Evolutionary conservation across 2,888 invertebrate species (phyloP), one percentile per base, ranked within the genome.

Genomic region (Aricia artaxerxes): DNA sequence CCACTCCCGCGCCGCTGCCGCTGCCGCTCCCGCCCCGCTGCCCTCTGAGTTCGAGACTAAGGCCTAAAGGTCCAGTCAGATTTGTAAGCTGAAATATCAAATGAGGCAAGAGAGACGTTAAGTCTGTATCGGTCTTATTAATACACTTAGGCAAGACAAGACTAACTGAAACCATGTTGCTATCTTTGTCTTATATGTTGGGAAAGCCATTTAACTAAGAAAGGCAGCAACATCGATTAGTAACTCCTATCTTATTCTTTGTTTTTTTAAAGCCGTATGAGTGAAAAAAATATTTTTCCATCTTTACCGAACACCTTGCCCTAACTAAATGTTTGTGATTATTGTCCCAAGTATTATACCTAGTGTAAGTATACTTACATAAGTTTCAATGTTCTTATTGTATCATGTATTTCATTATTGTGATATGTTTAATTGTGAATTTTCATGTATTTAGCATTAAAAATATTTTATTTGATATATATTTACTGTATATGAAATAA

Each of bases 401-500:
- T 76, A 76, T 24, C 76, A 16, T 57, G 31, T 57, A 76, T 76
- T 76, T 76, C 16, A 57, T 35, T 57, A 76, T 76, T 76, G 75
- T 76, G 76, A 76, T 76, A 76, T 76, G 57, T 76, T 57, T 76
- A 31, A 76, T 57, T 76, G 76, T 76, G 76, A 76, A 76, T 57
- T 75, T 76, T 57, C 57, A 57, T 76, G 76, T 57, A 53, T 75
- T 44, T 75, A 76, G 31, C 9, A 11, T 49, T 13, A 76, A 76
- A 76, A 73, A 40, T 44, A 73, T 35, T 76, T 76, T 57, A 53
- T 76, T 76, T 76, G 57, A 76, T 35, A 76, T 76, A 75, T 76
- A 76, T 76, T 76, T 75, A 75, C 75, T 75, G 75, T 75, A 75
- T 31, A 75, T 75, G 75, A 76, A 76, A 76, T 76, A 76, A 76